Conservation (phyloP, 2,113 vertebrate genomes). For the Penelope pileata region DNA sequence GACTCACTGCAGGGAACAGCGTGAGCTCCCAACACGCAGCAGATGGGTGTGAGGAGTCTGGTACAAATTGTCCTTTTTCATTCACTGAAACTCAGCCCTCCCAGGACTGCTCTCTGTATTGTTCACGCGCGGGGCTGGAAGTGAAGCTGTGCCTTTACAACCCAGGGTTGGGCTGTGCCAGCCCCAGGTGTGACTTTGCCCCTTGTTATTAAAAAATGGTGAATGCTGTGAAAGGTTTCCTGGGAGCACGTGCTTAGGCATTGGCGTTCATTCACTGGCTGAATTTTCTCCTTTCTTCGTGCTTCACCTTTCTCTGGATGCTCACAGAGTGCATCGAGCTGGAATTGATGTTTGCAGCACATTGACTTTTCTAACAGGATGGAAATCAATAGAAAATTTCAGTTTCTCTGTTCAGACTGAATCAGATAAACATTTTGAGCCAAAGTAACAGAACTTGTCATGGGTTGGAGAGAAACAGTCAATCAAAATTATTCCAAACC, state of each 20-base stretch:
- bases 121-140: slow-evolving; percentile 25
- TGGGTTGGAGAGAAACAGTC: neutral
- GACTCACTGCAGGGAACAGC: slow-evolving; percentile 54
- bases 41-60: slow-evolving; percentile 65
- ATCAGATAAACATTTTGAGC: neutral
- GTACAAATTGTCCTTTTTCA: slow-evolving; percentile 21
- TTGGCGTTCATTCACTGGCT: neutral
- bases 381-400: slow-evolving; percentile 32
- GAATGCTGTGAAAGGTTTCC: neutral
- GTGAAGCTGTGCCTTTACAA: neutral
- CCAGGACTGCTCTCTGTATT: neutral
- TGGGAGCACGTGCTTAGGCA: neutral
- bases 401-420: neutral
- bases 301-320: neutral
- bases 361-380: neutral
- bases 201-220: neutral
- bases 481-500: slow-evolving; percentile 21
- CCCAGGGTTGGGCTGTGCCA: neutral
- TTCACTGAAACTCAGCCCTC: slow-evolving; percentile 5
- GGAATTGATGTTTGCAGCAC: slow-evolving; percentile 2
- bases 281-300: neutral
- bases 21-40: slow-evolving; percentile 57
- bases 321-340: neutral
- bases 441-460: neutral
- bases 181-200: neutral